Conservation (phyloP, 2,797 vertebrate genomes). For the Sphenopsis melanotis region DNA sequence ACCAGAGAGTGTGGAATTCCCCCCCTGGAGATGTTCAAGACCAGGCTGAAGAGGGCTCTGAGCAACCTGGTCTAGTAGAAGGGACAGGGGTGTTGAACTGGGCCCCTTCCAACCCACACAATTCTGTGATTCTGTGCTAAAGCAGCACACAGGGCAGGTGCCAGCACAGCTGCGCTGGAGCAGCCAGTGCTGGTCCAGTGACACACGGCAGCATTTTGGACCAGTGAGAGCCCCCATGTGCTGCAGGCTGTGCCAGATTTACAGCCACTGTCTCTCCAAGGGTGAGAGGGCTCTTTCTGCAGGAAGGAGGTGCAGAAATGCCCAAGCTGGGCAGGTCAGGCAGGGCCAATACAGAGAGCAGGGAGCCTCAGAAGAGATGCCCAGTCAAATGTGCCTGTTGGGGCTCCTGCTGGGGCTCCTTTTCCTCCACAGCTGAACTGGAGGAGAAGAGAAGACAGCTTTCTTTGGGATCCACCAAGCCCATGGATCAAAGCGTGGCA, state of each 20-base stretch:
- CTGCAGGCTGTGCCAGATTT: not conserved
- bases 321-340: not conserved
- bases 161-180: not conserved
- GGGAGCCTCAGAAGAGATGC: not conserved
- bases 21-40: not conserved
- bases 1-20: not conserved
- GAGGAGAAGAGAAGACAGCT: not conserved
- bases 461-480: not conserved
- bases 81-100: not conserved
- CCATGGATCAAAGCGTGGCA: not conserved
- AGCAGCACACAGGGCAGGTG: not conserved
- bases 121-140: not conserved
- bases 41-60: not conserved
- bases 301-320: not conserved
- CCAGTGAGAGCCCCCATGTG: fast-evolving
- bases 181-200: fast-evolving
- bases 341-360: not conserved
- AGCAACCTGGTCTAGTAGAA: not conserved
- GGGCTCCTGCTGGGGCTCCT: not conserved
- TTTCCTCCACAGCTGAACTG: not conserved
- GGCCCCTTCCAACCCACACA: not conserved
- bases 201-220: fast-evolving
- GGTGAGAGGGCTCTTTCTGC: not conserved
- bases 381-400: not conserved
- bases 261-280: not conserved